Conservation (phyloP, 2,888 invertebrate species). For the Charanyca ferruginea region DNA sequence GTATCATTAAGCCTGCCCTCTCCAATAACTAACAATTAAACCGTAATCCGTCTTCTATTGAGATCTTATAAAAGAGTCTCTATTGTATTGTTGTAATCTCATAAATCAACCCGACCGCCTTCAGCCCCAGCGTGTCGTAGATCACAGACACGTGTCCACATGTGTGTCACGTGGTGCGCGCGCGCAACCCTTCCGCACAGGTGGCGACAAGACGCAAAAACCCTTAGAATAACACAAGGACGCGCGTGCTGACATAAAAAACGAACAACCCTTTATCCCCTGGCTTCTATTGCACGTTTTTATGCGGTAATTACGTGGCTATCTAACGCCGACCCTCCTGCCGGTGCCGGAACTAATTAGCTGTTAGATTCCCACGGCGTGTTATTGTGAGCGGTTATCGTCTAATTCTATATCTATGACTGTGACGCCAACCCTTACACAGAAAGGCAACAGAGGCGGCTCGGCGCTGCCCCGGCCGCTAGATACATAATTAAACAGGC, state of each 20-base stretch:
- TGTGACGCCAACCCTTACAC: slow-evolving; percentile 41
- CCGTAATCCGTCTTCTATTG: background rate
- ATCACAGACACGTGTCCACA: slow-evolving; percentile 29
- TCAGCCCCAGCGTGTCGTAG: slow-evolving; percentile 31
- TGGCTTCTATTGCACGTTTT: slow-evolving; percentile 72
- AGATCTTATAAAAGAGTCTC: background rate
- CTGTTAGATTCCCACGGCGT: slow-evolving; percentile 76
- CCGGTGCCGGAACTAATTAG: slow-evolving; percentile 78
- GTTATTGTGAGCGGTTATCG: slow-evolving; percentile 28
- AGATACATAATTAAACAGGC: slow-evolving; percentile 80
- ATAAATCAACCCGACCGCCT: slow-evolving; percentile 37
- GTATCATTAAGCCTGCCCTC: background rate
- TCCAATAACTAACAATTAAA: background rate
- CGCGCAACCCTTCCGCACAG: slow-evolving; percentile 65
- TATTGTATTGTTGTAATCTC: slow-evolving; percentile 29
- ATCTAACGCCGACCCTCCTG: slow-evolving; percentile 77
- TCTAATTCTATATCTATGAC: slow-evolving; percentile 20
- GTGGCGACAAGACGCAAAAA: slow-evolving; percentile 68
- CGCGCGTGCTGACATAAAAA: slow-evolving; percentile 75
- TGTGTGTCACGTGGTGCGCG: slow-evolving; percentile 39
- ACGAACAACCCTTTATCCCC: slow-evolving; percentile 77
- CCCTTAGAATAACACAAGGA: slow-evolving; percentile 70
- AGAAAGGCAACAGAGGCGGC: slow-evolving; percentile 13
- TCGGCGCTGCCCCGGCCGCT: slow-evolving; percentile 38
- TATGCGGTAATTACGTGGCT: slow-evolving; percentile 69